These are phyloP conservation scores for Indicator indicator DNA, from an alignment of 2,113 vertebrate genomes.

Conservation along the genomic window DNA sequence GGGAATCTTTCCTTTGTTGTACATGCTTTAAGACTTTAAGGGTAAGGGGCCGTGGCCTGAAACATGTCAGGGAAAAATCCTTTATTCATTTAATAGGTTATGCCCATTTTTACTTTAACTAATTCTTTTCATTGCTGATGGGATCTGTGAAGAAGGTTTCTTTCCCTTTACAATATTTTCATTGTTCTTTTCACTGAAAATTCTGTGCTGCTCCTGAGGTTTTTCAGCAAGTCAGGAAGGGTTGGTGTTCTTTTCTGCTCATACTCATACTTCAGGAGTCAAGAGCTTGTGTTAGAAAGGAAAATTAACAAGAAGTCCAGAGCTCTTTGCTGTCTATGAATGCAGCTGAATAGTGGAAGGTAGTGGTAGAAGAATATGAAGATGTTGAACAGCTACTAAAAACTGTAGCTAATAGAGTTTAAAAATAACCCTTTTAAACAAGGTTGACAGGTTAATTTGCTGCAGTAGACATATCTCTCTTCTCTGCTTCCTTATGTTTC, in stretches of 20 bases:
- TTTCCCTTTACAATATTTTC: neutral
- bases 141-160: neutral
- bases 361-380: constrained; percentile 5
- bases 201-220: neutral
- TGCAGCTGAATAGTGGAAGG: neutral
- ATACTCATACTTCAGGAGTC: neutral
- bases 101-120: neutral
- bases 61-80: neutral
- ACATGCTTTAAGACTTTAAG: neutral
- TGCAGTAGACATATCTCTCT: constrained; percentile 49
- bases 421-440: constrained; percentile 71
- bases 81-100: neutral
- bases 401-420: constrained; percentile 55
- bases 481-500: constrained; percentile 66
- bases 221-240: neutral
- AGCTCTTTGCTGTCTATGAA: neutral
- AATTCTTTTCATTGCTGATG: neutral
- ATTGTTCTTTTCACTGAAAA: neutral
- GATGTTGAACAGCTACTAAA: constrained; percentile 50
- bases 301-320: neutral
- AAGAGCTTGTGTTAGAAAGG: neutral
- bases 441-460: constrained; percentile 73
- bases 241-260: neutral
- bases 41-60: neutral
- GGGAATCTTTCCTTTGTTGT: neutral